Evolutionary conservation across 2,888 invertebrate genomes (phyloP).

Genomic region (Molanna angustata): DNA sequence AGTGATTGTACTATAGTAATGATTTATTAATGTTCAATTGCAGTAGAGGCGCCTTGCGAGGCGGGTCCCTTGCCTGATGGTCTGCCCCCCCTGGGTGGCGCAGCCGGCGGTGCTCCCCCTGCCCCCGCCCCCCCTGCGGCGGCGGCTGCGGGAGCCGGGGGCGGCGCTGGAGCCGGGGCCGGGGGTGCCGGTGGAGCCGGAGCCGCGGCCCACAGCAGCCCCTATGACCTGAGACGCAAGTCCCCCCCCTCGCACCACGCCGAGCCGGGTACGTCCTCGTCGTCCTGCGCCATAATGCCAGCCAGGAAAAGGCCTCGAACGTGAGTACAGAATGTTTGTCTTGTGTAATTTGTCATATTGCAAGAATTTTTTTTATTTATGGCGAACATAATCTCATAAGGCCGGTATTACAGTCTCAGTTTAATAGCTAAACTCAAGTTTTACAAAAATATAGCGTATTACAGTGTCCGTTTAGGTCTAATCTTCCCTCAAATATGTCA

Average conservation of each 20-base stretch:
- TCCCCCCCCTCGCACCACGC: slow-evolving; percentile 70
- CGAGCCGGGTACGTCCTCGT: slow-evolving; percentile 63
- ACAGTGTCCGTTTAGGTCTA: neutral
- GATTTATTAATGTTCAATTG: slow-evolving; percentile 34
- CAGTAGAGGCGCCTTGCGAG: slow-evolving; percentile 78
- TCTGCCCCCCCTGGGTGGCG: slow-evolving; percentile 42
- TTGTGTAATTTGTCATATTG: no score
- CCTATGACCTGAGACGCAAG: slow-evolving; percentile 86
- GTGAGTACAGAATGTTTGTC: no score
- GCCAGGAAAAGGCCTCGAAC: slow-evolving; percentile 82
- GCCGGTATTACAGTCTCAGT: no score
- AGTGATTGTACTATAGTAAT: neutral
- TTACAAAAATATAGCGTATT: no score
- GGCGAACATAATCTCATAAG: no score
- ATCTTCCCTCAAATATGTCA: neutral
- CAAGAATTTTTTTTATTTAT: no score
- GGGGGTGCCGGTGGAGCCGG: slow-evolving; percentile 52
- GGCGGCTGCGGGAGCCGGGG: slow-evolving; percentile 48
- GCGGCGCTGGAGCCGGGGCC: slow-evolving; percentile 41
- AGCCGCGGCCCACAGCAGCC: slow-evolving; percentile 74
- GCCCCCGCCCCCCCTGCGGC: slow-evolving; percentile 51
- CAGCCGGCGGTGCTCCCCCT: slow-evolving; percentile 54
- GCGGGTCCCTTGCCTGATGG: slow-evolving; percentile 49
- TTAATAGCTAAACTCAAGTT: no score
- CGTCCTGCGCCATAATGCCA: slow-evolving; percentile 66